phyloP scores from a whole-genome alignment of 2,797 vertebrate genomes.

The Coreius guichenoti region DNA sequence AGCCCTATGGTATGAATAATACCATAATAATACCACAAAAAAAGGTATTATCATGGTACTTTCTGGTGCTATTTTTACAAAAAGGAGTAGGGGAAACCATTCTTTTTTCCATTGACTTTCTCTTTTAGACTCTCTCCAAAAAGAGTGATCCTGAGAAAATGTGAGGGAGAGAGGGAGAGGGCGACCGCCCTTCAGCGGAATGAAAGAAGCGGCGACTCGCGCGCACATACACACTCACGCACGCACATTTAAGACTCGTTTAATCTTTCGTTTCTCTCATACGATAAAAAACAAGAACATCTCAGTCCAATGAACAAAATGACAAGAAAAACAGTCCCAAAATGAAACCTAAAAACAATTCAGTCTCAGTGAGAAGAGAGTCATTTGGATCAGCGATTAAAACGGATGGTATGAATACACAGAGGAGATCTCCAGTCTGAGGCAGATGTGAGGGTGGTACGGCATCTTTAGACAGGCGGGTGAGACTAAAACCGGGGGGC shows the following conservation, averaged over 20 bases:
- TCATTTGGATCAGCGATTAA: constrained; percentile 64
- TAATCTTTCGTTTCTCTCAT: constrained; percentile 59
- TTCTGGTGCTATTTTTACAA: constrained; percentile 11
- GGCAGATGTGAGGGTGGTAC: neutral
- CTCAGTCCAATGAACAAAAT: constrained; percentile 56
- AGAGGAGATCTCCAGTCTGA: constrained; percentile 20
- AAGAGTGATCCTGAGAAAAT: constrained; percentile 85
- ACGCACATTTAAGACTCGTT: constrained; percentile 88
- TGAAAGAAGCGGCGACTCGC: constrained; percentile 71
- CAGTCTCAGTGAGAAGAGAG: constrained; percentile 77
- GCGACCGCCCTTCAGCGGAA: constrained; percentile 66
- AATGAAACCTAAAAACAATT: constrained; percentile 65
- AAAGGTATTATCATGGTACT: neutral
- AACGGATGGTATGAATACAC: constrained; percentile 72
- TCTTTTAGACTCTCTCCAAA: constrained; percentile 74
- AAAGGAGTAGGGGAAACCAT: neutral
- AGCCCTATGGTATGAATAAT: neutral
- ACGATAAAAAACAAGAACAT: constrained; percentile 47
- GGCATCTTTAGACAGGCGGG: constrained; percentile 13
- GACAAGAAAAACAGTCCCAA: constrained; percentile 36
- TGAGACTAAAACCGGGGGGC: constrained; percentile 11
- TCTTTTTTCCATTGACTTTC: constrained; percentile 30
- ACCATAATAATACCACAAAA: neutral
- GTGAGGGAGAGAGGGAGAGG: constrained; percentile 78
- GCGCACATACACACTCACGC: constrained; percentile 27